These are phyloP conservation scores for Monarcha castaneiventris DNA, from an alignment of 2,113 vertebrate species.

Conservation along the genomic window DNA sequence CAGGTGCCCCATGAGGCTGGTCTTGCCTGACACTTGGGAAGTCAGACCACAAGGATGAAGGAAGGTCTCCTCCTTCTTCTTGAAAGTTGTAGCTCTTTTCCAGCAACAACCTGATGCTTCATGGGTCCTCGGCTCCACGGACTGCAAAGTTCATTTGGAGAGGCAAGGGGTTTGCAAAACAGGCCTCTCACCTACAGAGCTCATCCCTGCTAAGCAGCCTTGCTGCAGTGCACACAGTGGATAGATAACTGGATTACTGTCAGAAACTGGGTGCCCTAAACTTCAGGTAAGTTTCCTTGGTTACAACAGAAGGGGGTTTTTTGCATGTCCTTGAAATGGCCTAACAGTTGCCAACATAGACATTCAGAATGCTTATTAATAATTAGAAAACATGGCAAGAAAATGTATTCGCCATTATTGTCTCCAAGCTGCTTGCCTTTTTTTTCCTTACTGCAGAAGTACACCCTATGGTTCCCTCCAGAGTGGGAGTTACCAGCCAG, in stretches of 20 bases:
- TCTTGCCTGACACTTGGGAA: neutral
- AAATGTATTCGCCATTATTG: neutral
- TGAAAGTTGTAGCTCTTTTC: neutral
- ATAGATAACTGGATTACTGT: neutral
- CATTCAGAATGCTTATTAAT: neutral
- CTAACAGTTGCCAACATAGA: neutral
- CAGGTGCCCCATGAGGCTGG: fast-evolving
- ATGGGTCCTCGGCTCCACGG: fast-evolving
- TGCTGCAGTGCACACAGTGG: neutral
- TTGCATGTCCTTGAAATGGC: neutral
- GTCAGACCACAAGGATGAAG: neutral
- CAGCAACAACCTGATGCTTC: neutral
- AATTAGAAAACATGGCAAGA: neutral
- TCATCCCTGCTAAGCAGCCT: neutral
- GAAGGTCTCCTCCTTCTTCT: neutral
- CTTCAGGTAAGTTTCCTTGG: neutral
- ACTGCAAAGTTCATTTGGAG: neutral
- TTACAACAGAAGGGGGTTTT: neutral
- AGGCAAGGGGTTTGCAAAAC: neutral
- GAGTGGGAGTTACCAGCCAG: neutral
- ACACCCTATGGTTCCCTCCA: neutral
- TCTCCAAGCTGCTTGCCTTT: neutral
- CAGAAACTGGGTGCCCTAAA: neutral
- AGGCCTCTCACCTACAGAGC: neutral
- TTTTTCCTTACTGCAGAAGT: neutral